Evolutionary conservation across 1,140 invertebrate species (phyloP), one percentile per base, ranked within the genome.

Genomic region (Parasteatoda tepidariorum): DNA sequence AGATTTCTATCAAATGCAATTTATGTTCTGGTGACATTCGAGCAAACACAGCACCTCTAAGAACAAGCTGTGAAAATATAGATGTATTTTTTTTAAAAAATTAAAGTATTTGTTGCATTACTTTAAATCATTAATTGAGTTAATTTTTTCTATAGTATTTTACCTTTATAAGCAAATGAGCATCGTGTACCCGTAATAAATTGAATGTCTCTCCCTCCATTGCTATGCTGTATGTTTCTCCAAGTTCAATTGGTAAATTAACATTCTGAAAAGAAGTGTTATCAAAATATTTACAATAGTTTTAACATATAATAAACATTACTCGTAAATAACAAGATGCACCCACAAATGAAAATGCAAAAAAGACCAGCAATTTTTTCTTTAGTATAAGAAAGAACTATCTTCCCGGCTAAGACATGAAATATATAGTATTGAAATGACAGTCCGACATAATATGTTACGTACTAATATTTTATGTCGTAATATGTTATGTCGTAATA

Each of bases 1-100:
- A 91, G 64, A 95, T 92, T 83, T 96, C 91, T 0, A 99, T 92
- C 18, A 99, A 90, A 85, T 98, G 94, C 86, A 96, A 94, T 87
- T 99, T 99, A 89, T 98, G 97, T 85, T 98, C 96, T 2, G 97
- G 96, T 0, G 94, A 93, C 97, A 99, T 99, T 76, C 98, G 90
- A 0, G 97, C 97, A 90, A 98, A 99, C 82, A 99, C 94, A 0
- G 94, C 94, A 0, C 95, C 95, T 70, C 92, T 92, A 0, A 75
- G 15, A n/a, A 66, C 82, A 7, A 84, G 33, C 67, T 84, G 28
- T n/a, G 48, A 70, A 13, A 28, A n/a, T n/a, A n/a, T n/a, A n/a
- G n/a, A n/a, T n/a, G n/a, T n/a, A n/a, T n/a, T n/a, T n/a, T n/a
- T n/a, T n/a, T n/a, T n/a, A n/a, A 54, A 54, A 28, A 18, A 55